Percentiles rank a stretch among this genome's conserved stretches.
Evolutionary conservation across 2,113 vertebrate genomes (phyloP).

Genomic region (Cisticola juncidis): DNA sequence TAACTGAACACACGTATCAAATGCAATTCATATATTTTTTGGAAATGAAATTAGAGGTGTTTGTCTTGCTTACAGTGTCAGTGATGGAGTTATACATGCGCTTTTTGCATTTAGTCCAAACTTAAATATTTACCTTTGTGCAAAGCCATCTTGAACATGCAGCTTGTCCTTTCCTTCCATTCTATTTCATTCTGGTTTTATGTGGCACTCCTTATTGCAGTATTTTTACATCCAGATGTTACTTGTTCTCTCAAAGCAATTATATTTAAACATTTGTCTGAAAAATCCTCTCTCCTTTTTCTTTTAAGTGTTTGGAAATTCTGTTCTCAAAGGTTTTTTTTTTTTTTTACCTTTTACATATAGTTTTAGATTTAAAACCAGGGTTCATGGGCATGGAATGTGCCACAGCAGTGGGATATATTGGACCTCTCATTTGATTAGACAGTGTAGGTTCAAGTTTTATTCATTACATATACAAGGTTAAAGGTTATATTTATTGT

Average conservation of each 20-base stretch:
- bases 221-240: background rate
- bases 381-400: background rate
- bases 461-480: conserved; percentile 45
- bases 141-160: background rate
- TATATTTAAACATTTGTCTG: background rate
- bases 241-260: background rate
- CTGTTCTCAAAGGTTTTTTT: background rate
- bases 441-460: conserved; percentile 40
- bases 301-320: background rate
- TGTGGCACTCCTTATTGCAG: background rate
- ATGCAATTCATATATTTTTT: background rate
- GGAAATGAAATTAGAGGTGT: background rate
- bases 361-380: conserved; percentile 15
- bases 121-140: conserved; percentile 13
- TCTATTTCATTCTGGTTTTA: background rate
- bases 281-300: background rate
- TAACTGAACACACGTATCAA: background rate
- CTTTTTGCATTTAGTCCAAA: background rate
- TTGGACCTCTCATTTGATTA: conserved; percentile 28
- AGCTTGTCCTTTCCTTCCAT: background rate
- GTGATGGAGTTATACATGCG: background rate
- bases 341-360: background rate
- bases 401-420: background rate
- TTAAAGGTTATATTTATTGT: conserved; percentile 67
- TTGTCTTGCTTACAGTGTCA: background rate